phyloP scores from a whole-genome alignment of 2,797 vertebrate genomes.

The Tympanoctomys barrerae region DNA sequence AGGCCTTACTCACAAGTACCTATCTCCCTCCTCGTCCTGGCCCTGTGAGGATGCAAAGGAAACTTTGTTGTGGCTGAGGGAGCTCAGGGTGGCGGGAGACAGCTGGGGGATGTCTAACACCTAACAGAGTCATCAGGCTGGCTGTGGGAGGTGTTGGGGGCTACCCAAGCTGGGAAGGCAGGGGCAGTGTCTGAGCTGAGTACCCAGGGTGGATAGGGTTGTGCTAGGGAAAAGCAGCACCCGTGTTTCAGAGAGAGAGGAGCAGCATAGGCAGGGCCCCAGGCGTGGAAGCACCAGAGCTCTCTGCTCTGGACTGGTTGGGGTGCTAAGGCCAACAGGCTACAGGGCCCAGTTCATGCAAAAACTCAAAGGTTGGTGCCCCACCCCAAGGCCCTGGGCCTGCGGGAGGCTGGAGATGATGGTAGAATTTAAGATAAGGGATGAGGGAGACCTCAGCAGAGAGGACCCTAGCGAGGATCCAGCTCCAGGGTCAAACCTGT shows the following conservation, averaged over 20 bases:
- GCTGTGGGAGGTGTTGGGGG: neutral
- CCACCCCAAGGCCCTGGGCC: neutral
- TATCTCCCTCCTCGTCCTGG: neutral
- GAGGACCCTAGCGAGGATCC: no score
- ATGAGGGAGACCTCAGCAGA: neutral
- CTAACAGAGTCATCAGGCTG: rapidly evolving
- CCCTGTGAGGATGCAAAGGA: neutral
- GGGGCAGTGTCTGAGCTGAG: neutral
- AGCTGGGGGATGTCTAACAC: no score
- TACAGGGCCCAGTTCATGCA: neutral
- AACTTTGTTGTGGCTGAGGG: neutral
- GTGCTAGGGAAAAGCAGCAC: neutral
- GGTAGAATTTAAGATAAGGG: neutral
- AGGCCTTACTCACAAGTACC: neutral
- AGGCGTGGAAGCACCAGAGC: neutral
- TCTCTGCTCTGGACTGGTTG: neutral
- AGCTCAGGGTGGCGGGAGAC: neutral
- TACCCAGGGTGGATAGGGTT: neutral
- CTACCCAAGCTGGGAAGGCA: neutral
- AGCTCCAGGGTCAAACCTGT: neutral
- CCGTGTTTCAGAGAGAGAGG: neutral
- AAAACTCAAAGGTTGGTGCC: neutral
- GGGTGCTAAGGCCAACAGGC: rapidly evolving
- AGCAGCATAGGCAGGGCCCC: neutral
- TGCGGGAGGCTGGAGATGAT: neutral